These are phyloP conservation scores for Taphrorychus bicolor DNA, from an alignment of 2,888 invertebrate species.

Conservation along the genomic window DNA sequence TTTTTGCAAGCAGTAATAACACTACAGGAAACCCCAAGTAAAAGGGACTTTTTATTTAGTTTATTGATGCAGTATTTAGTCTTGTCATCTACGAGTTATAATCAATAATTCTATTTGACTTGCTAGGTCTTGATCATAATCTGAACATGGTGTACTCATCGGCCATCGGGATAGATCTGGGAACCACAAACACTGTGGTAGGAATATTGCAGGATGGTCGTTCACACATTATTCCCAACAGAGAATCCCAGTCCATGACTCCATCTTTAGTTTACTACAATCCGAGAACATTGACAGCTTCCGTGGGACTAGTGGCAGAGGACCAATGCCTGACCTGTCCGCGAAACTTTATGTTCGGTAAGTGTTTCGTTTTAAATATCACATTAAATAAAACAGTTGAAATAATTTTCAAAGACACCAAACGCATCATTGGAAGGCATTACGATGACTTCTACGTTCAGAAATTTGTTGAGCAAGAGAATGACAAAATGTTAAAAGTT, in stretches of 20 bases:
- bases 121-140: not conserved
- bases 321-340: conserved; percentile 8
- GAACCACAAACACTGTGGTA: conserved; percentile 30
- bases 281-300: not conserved
- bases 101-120: not conserved
- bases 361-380: no score
- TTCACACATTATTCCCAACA: conserved; percentile 14
- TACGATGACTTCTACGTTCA: conserved; percentile 20
- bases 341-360: conserved; percentile 15
- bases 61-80: no score
- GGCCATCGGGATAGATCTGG: conserved; percentile 33
- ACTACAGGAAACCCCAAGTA: no score
- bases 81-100: no score
- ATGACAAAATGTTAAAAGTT: not conserved
- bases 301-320: conserved; percentile 4
- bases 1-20: no score
- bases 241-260: not conserved
- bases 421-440: conserved; percentile 23
- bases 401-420: conserved; percentile 2
- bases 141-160: conserved; percentile 2
- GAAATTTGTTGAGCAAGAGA: conserved; percentile 9
- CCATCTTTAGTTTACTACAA: conserved; percentile 18
- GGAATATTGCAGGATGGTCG: conserved; percentile 18
- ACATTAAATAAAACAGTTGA: not conserved
- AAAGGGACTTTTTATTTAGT: no score